Base-by-base conservation (phyloP, 2,888 invertebrate species). In the Nipponacmea schrenckii region DNA sequence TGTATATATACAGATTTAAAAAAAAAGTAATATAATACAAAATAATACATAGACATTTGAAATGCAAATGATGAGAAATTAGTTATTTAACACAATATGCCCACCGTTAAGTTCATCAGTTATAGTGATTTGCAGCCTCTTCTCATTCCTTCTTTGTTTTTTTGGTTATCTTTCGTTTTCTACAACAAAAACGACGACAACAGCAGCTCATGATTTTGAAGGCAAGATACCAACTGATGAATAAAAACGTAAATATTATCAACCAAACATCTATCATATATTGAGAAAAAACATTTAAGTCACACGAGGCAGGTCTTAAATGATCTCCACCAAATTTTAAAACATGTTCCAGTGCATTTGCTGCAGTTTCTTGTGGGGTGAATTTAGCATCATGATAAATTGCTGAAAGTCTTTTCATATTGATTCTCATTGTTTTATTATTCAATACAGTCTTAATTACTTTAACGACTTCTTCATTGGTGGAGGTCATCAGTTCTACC, bases 311-410 rank as follows among this genome's bases (percentile, higher is more conserved):
- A 14, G 81, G 77, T 12, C 75, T 66, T 67, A 82, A 70, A 71
- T 83, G 81, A 20, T 70, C 67, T 17, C 78, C 80, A 8, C 83
- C 83, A 74, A 77, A 78, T 50, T 76, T 71, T 62, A 82, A 72
- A 64, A 83, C 79, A 71, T 82, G 81, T 67, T 82, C 83, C 17
- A 82, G 67, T 78, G 80, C 80, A 69, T 73, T 80, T 15, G 78
- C 80, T 12, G 80, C 80, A 26, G 74, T 69, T 66, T 81, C 72
- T 46, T 62, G 45, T 15, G 83, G 77, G 5, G 72, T 71, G 64
- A 76, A 67, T 48, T 72, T 70, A 62, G 72, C 62, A 44, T 72
- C 70, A 15, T 71, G 63, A 62, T 74, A 81, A 15, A 81, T 72
- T 20, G 39, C 39, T 2, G 82, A 82, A 1, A 73, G 78, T 26